A percentile compares a stretch with the other conserved stretches of the same genome.
phyloP scores from a whole-genome alignment of 2,797 vertebrate species.

The Acanthiza pusilla region DNA sequence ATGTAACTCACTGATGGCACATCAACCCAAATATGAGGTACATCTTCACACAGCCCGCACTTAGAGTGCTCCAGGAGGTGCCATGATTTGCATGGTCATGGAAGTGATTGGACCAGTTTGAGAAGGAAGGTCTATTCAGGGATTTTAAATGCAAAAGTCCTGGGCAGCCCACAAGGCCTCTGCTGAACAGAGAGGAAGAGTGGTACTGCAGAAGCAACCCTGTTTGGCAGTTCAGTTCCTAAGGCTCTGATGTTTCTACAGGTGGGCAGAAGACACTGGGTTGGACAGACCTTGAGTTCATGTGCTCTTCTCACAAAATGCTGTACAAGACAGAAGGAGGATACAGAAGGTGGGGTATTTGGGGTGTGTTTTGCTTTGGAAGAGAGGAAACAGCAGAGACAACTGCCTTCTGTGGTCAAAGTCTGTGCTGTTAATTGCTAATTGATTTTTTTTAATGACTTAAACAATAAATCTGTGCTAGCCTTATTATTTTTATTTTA shows the following conservation, averaged over 20 bases:
- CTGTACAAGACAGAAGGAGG: not conserved
- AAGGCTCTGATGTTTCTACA: not conserved
- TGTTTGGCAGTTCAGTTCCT: not conserved
- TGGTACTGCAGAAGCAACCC: not conserved
- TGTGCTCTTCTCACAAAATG: not conserved
- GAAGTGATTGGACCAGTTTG: not conserved
- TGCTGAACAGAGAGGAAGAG: not conserved
- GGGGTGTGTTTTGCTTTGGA: not conserved
- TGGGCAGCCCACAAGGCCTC: not conserved
- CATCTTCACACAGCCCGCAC: not conserved
- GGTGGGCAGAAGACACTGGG: not conserved
- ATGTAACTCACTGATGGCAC: not conserved
- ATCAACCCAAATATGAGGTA: not conserved
- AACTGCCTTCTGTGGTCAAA: not conserved
- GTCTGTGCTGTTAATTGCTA: not conserved
- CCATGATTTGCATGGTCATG: not conserved
- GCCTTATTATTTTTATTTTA: not conserved
- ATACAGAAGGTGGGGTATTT: not conserved
- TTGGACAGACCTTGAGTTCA: not conserved
- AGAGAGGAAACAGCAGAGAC: not conserved
- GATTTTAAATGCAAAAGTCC: not conserved
- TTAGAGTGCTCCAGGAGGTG: not conserved
- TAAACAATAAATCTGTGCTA: not conserved
- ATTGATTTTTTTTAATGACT: not conserved
- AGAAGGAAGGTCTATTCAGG: not conserved